Evolutionary conservation across 2,888 invertebrate genomes (phyloP), one percentile per base, ranked within the genome.

Genomic region (Pterostichus madidus): DNA sequence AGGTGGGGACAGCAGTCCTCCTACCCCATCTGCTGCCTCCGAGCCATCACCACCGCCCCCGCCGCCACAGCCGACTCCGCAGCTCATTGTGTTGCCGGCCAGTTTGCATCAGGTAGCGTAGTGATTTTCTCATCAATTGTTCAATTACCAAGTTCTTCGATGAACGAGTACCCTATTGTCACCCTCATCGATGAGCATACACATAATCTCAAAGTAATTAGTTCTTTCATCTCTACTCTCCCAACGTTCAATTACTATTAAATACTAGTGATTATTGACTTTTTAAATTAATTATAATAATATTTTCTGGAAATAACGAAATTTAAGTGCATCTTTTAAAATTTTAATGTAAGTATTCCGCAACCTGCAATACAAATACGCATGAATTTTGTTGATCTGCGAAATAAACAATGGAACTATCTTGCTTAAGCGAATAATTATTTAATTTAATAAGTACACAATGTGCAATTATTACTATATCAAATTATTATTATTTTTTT

Each of bases 1-100:
- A 90, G 89, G 71, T 92, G 92, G 88, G 52, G 83, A 77, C 92
- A 92, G 88, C 91, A 92, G 88, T 87, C 89, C 88, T 87, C 89
- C 89, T 87, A 90, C 88, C 85, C 89, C 89, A 83, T 88, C 89
- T 84, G 89, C 90, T 83, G 89, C 89, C 84, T 88, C 89, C 84
- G 79, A 61, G 17, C 82, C 82, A 53, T 82, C 84, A 39, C 84
- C 83, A 32, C 89, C 89, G 85, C 90, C 90, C 86, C 89, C 90
- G 84, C 89, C 87, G 85, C 90, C 89, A 86, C 87, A 89, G 85
- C 89, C 89, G 85, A 88, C 89, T 86, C 89, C 90, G 85, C 90
- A 90, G 88, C 89, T 90, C 85, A 90, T 90, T 87, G 90, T 90
- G 80, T 88, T 90, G 84, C 90, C 90, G 86, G 90, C 90, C 87